These are phyloP conservation scores for Hirtodrosophila duncani DNA, from an alignment of 2,888 invertebrate genomes.

Conservation along the genomic window DNA sequence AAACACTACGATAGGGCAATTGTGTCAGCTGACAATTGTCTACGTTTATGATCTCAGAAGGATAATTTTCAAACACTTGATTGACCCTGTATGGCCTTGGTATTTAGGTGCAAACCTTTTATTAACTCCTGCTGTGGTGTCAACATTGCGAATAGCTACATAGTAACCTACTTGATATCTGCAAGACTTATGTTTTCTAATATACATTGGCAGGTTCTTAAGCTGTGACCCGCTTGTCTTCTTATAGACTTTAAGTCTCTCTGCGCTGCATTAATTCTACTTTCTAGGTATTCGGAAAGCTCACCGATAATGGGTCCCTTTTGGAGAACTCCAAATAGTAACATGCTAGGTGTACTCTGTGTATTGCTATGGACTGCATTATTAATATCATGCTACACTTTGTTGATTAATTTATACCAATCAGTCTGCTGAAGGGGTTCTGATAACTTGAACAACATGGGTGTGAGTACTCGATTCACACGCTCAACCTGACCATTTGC, in stretches of 20 bases:
- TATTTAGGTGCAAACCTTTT: no score
- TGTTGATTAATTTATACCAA: background rate
- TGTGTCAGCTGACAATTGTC: no score
- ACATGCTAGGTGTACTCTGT: background rate
- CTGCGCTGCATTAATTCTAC: no score
- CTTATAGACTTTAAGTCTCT: background rate
- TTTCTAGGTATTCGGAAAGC: background rate
- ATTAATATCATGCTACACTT: slow-evolving; percentile 12
- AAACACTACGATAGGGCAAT: no score
- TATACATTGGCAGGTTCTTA: background rate
- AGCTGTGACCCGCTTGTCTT: background rate
- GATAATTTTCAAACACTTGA: no score
- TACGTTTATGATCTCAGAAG: no score
- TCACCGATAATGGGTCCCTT: background rate
- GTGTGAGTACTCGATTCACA: background rate
- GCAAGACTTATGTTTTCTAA: background rate
- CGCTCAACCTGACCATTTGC: slow-evolving; percentile 3
- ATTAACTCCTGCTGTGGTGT: background rate
- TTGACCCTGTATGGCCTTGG: no score
- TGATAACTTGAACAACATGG: background rate
- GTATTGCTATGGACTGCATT: slow-evolving; percentile 6
- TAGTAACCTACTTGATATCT: background rate
- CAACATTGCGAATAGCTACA: background rate
- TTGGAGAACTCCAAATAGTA: slow-evolving; percentile 5
- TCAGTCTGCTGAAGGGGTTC: background rate